Percentiles rank a stretch among this genome's conserved stretches.
These are phyloP conservation scores for Bathynomus jamesi DNA, from an alignment of 1,140 invertebrate species.

Conservation along the genomic window DNA sequence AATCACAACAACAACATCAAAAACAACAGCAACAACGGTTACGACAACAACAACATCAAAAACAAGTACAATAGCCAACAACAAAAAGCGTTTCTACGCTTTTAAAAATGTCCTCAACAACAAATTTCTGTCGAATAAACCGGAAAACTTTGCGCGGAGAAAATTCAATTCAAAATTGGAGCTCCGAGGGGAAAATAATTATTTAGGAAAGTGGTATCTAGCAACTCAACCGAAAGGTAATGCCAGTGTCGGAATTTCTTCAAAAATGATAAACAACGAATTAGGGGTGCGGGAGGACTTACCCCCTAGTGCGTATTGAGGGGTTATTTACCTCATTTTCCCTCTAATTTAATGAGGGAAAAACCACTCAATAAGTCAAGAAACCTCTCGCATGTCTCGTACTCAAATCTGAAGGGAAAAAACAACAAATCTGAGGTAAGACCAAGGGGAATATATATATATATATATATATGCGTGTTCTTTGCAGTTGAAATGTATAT, in stretches of 20 bases:
- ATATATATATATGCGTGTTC: conserved; percentile 3
- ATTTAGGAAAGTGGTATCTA: background rate
- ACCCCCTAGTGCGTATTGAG: background rate
- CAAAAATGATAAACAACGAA: background rate
- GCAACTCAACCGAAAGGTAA: background rate
- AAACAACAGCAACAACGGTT: background rate
- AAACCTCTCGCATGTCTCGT: no score
- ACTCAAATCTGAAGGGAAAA: no score
- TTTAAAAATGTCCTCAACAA: no score
- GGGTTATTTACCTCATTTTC: background rate
- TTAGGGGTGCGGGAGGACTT: background rate
- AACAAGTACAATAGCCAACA: background rate
- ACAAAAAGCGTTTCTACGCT: no score
- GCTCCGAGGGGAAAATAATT: background rate
- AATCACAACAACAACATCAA: background rate
- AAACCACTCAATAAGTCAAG: no score
- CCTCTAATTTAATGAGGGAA: background rate
- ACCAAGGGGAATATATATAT: background rate
- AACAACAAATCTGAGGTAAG: background rate
- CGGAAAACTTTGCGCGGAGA: background rate
- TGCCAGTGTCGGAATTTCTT: background rate
- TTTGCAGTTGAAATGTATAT: no score
- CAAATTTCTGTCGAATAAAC: no score
- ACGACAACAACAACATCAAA: background rate
- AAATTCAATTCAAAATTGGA: background rate